Base-by-base conservation (phyloP, 2,113 vertebrate genomes). In the Istiophorus platypterus region DNA sequence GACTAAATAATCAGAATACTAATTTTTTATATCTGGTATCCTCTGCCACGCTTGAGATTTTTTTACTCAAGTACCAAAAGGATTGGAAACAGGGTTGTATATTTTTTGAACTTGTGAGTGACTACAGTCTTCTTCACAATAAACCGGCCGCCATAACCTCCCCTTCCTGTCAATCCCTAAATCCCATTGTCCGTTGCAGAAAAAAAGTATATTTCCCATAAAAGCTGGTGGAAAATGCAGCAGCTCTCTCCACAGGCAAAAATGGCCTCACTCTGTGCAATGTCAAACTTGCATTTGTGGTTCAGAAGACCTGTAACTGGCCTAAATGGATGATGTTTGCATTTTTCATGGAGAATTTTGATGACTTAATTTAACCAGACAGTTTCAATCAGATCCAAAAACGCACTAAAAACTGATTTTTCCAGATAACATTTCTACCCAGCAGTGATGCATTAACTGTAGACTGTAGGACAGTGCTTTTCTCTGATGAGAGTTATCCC, bases 341-440 rank as follows among this genome's bases (percentile, higher is more conserved):
- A 81, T 85, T 70, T 67, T 83, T 83, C 18, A 76, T 75, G 3
- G 61, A 6, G 20, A 68, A 52, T 22, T 20, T 71, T 13, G 27
- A 39, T 83, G 62, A 84, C 56, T 72, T 80, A 11, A n/a, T 58
- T 75, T 79, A 77, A 61, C 39, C 47, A 49, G 45, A 51, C 59
- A 62, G 24, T 49, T 58, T 69, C 45, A 71, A 5, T 79, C 41
- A 37, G 61, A 39, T 63, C n/a, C 14, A 49, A 41, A 86, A 61
- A 52, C 13, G 37, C 20, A 66, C 31, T n/a, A 31, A 41, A 54
- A 42, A 54, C 4, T 0, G 7, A 51, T 72, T 57, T 66, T 49
- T 49, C 14, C 14, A 17, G 17, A 69, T 2, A 14, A 1, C n/a
- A 37, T 37, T 62, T 45, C 47, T 24, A 15, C n/a, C 47, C 56